These are phyloP conservation scores for Virgularia gustaviana DNA, from an alignment of 92 coral and sea anemone genomes.

Conservation along the genomic window DNA sequence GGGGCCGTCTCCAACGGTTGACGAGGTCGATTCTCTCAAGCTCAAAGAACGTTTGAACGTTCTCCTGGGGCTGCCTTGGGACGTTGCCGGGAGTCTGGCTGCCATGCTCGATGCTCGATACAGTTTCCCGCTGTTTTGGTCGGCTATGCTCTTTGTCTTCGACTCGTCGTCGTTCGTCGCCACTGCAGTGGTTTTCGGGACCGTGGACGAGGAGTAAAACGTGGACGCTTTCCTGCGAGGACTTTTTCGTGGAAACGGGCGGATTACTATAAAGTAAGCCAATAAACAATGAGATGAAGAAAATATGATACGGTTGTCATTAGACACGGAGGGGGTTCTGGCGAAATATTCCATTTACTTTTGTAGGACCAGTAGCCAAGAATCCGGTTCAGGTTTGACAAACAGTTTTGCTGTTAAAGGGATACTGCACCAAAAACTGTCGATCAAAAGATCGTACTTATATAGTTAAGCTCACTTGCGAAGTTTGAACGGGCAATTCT, in stretches of 20 bases:
- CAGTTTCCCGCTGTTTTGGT: not conserved
- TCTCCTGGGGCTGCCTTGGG: not conserved
- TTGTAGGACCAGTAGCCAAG: not conserved
- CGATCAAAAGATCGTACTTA: no score
- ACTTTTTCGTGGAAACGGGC: conserved; percentile 33
- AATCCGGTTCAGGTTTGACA: no score
- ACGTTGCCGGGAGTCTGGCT: not conserved
- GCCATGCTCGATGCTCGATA: not conserved
- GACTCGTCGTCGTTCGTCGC: not conserved
- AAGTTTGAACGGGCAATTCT: no score
- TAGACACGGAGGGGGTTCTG: not conserved
- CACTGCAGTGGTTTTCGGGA: not conserved
- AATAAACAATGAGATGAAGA: not conserved
- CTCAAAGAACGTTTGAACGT: not conserved
- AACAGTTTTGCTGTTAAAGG: no score
- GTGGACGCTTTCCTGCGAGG: conserved; percentile 26
- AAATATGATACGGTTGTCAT: no score
- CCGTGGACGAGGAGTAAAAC: conserved; percentile 22
- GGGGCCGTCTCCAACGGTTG: not conserved
- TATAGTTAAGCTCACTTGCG: no score
- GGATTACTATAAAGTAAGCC: conserved; percentile 4
- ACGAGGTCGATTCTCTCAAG: not conserved
- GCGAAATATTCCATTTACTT: not conserved
- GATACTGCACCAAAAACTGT: no score
- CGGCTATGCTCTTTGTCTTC: no score